Evolutionary conservation across 1,140 invertebrate genomes (phyloP).

Genomic region (Trichogramma pretiosum): DNA sequence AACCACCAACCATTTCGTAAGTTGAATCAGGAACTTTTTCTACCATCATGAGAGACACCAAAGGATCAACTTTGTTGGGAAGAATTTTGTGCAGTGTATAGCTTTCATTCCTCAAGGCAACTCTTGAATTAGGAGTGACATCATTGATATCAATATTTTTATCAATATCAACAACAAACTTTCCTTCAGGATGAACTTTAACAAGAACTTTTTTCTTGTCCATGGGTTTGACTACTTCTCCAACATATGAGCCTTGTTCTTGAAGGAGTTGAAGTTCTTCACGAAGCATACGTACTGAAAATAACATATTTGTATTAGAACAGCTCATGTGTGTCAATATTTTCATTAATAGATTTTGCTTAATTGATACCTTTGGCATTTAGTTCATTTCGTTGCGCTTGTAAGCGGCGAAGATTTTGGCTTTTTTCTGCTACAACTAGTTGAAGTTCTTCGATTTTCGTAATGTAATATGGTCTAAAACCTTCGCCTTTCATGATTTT

Average conservation of each 20-base stretch:
- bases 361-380: constrained; percentile 85
- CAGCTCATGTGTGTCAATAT: no score
- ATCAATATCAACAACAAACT: constrained; percentile 99
- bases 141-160: constrained; percentile 99
- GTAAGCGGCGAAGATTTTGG: constrained; percentile 92
- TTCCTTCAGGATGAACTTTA: constrained; percentile 99
- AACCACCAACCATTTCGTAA: constrained; percentile 98
- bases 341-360: no score
- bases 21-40: constrained; percentile 99
- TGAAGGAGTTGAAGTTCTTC: constrained; percentile 97
- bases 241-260: constrained; percentile 99
- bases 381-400: constrained; percentile 98
- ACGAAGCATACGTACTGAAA: constrained; percentile 85
- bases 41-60: constrained; percentile 99
- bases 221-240: constrained; percentile 99
- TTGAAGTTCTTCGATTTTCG: constrained; percentile 95
- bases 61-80: constrained; percentile 98
- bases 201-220: constrained; percentile 99
- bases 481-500: constrained; percentile 67
- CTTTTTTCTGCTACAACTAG: constrained; percentile 93
- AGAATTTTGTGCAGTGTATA: constrained; percentile 98
- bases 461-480: constrained; percentile 88
- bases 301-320: constrained; percentile 20
- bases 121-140: constrained; percentile 94
- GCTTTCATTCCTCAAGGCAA: constrained; percentile 96